Evolutionary conservation across 2,113 vertebrate species (phyloP).

Genomic region (Alectura lathami): DNA sequence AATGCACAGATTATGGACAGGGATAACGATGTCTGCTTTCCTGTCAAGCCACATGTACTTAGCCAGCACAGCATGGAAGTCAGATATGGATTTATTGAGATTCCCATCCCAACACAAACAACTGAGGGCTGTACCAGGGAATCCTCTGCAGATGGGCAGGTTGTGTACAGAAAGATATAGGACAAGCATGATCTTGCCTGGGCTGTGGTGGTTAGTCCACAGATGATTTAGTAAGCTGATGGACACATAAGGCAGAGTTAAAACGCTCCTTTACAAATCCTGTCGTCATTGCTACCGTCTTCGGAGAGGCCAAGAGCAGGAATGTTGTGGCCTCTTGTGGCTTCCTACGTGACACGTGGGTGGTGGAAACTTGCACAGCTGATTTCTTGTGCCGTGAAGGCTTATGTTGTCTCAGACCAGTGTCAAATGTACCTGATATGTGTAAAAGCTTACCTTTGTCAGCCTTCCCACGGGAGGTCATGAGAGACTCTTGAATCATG

Average conservation of each 20-base stretch:
- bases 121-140: neutral
- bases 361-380: neutral
- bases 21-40: neutral
- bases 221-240: rapidly evolving
- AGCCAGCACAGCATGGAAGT: neutral
- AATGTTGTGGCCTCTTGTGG: neutral
- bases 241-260: neutral
- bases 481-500: neutral
- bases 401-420: neutral
- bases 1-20: neutral
- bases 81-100: neutral
- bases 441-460: neutral
- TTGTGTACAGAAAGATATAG: neutral
- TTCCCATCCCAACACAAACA: neutral
- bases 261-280: rapidly evolving
- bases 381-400: neutral
- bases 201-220: rapidly evolving
- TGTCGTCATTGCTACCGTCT: rapidly evolving
- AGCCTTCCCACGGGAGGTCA: neutral
- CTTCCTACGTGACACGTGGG: rapidly evolving
- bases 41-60: neutral
- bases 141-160: rapidly evolving
- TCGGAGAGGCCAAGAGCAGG: neutral
- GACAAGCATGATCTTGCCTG: neutral
- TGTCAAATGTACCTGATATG: too few species aligned